Evolutionary conservation across 2,113 vertebrate species (phyloP).

Genomic region (Lepus americanus): DNA sequence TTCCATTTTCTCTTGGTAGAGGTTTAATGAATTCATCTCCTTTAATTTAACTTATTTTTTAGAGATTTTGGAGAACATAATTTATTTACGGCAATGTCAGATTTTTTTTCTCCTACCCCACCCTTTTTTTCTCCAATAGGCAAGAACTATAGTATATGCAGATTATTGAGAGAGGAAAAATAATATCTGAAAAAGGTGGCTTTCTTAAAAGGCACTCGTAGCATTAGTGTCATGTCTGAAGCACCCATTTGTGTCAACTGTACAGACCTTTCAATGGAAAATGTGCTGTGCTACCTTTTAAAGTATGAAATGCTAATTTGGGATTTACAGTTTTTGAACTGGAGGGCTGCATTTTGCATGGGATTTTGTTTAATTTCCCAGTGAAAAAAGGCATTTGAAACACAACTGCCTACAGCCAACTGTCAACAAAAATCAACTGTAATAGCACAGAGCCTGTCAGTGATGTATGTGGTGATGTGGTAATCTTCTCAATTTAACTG

Average conservation of each 20-base stretch:
- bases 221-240: conserved; percentile 95
- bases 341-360: conserved; percentile 91
- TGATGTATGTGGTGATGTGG: conserved; percentile 92
- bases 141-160: conserved; percentile 86
- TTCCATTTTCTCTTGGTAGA: conserved; percentile 74
- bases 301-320: conserved; percentile 98
- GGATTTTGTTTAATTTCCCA: conserved; percentile 94
- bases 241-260: conserved; percentile 95
- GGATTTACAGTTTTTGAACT: conserved; percentile 93
- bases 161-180: conserved; percentile 88
- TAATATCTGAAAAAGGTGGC: conserved; percentile 89
- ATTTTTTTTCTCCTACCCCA: conserved; percentile 33
- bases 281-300: conserved; percentile 97
- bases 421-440: conserved; percentile 94
- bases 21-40: conserved; percentile 63
- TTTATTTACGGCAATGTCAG: conserved; percentile 81
- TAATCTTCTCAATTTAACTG: conserved; percentile 93
- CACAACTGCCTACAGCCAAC: conserved; percentile 93
- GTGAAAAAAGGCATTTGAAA: conserved; percentile 91
- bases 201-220: conserved; percentile 91
- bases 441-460: conserved; percentile 92
- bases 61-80: conserved; percentile 83
- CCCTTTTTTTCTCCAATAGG: conserved; percentile 83
- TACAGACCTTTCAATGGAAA: conserved; percentile 96
- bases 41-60: conserved; percentile 78